A percentile compares a stretch with the other conserved stretches of the same genome.
Evolutionary conservation across 35 echinoderm and acorn worm genomes (phyloP).

Genomic region (Amphiura filiformis): DNA sequence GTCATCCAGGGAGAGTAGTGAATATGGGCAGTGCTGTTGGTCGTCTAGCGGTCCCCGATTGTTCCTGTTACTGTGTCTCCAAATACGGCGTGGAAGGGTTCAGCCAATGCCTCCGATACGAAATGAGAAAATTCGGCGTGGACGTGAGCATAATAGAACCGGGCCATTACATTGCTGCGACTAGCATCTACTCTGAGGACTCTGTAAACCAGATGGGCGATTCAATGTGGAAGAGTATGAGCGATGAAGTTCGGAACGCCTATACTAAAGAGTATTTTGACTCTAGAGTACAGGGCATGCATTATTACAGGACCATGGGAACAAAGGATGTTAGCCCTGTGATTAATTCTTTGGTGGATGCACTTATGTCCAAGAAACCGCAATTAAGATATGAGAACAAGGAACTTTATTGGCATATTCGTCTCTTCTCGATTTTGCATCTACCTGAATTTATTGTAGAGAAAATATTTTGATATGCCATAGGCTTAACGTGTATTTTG

Average conservation of each 20-base stretch:
- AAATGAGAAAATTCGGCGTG: conserved; percentile 66
- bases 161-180: conserved; percentile 80
- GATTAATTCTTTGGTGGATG: conserved; percentile 33
- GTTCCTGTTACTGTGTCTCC: conserved; percentile 68
- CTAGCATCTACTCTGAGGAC: conserved; percentile 72
- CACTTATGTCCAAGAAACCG: conserved; percentile 39
- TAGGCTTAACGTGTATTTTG: no score
- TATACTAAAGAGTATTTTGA: conserved; percentile 44
- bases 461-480: neutral
- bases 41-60: conserved; percentile 42
- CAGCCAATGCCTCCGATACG: conserved; percentile 78
- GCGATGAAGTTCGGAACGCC: conserved; percentile 49
- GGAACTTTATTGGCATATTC: conserved; percentile 55
- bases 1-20: conserved; percentile 60
- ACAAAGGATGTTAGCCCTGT: conserved; percentile 37
- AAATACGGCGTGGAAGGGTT: conserved; percentile 90
- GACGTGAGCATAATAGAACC: conserved; percentile 77
- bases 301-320: conserved; percentile 27
- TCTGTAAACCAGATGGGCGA: conserved; percentile 61
- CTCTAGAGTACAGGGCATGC: conserved; percentile 24
- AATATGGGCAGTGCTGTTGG: conserved; percentile 81
- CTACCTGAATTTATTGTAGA: conserved; percentile 46
- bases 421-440: conserved; percentile 38
- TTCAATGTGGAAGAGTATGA: conserved; percentile 58
- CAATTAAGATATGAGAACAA: conserved; percentile 53